Evolutionary conservation across 1,140 invertebrate genomes (phyloP), one percentile per base, ranked within the genome.

Genomic region (Dysdera silvatica): DNA sequence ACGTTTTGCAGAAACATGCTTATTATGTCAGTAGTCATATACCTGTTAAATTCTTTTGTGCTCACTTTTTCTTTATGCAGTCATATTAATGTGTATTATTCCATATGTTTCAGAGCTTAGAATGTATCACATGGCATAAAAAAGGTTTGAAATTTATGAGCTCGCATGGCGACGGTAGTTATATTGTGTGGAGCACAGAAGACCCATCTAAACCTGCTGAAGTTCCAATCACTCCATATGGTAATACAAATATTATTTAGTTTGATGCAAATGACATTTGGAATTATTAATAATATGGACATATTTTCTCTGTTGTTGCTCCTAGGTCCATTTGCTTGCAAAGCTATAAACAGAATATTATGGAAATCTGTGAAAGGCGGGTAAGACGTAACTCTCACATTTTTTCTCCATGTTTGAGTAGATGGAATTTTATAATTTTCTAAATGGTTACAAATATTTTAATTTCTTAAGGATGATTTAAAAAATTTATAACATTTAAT

Each of bases 81-180:
- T 18, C 3, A 20, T 18, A 20, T 45, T 45, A 18, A 8, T 49
- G 10, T 29, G 18, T 49, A 14, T 45, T 45, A 18, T 45, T 45
- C 23, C 7, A 45, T 18, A 5, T 33, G 2, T 58, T 47, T 3
- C 88, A 96, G 78, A 92, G 96, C 78, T 80, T 97, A 47, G 93
- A 97, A 76, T 91, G 87, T 69, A 78, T 97, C 12, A 86, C 87
- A 67, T 92, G 92, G 84, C 83, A 88, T 73, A 77, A 81, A 4
- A 76, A 79, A 69, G 87, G 87, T 1, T 78, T 81, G 16, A 79
- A 87, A 72, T 95, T 98, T 77, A 86, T 89, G 55, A 94, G 88
- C 64, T 89, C 92, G 16, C 94, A 98, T 78, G 92, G 92, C 72
- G 94, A 98, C 79, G 95, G 95, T 16, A 90, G 88, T 31, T 92